phyloP scores from a whole-genome alignment of 2,797 vertebrate genomes.

The Macropodus opercularis region DNA sequence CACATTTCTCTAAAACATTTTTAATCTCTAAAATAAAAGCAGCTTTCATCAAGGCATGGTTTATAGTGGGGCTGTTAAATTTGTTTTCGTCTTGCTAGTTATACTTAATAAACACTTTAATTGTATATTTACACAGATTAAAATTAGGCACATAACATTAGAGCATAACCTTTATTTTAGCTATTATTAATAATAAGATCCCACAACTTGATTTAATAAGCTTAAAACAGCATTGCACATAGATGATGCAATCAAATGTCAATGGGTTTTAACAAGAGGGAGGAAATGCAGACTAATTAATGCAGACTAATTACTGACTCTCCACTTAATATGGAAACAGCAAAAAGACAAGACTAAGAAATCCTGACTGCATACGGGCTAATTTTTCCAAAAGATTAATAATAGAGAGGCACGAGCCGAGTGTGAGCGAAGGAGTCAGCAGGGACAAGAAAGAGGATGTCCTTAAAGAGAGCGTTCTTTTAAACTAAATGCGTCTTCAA shows the following conservation, averaged over 20 bases:
- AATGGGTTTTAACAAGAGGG: slow-evolving; percentile 34
- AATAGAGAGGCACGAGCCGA: slow-evolving; percentile 5
- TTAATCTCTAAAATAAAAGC: not conserved
- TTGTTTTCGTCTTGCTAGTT: not conserved
- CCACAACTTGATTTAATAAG: slow-evolving; percentile 38
- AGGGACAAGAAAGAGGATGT: slow-evolving; percentile 29
- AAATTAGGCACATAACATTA: not conserved
- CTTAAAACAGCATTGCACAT: slow-evolving; percentile 27
- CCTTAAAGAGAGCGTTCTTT: slow-evolving; percentile 52
- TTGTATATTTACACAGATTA: not conserved
- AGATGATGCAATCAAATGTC: slow-evolving; percentile 50
- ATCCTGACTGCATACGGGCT: slow-evolving; percentile 20
- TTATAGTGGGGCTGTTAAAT: not conserved
- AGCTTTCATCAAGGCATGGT: not conserved
- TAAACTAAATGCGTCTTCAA: slow-evolving; percentile 61
- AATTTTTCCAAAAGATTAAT: slow-evolving; percentile 29
- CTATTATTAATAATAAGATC: slow-evolving; percentile 19
- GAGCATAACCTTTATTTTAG: slow-evolving; percentile 13
- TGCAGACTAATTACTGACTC: slow-evolving; percentile 44
- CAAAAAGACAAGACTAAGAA: slow-evolving; percentile 30
- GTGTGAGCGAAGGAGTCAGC: slow-evolving; percentile 23
- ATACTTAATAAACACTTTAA: not conserved
- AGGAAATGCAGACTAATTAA: slow-evolving; percentile 51
- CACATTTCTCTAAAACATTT: not conserved
- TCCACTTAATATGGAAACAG: slow-evolving; percentile 24